Percentiles rank a stretch among this genome's conserved stretches.
Evolutionary conservation across 2,113 vertebrate genomes (phyloP).

Genomic region (Ctenodactylus gundi): DNA sequence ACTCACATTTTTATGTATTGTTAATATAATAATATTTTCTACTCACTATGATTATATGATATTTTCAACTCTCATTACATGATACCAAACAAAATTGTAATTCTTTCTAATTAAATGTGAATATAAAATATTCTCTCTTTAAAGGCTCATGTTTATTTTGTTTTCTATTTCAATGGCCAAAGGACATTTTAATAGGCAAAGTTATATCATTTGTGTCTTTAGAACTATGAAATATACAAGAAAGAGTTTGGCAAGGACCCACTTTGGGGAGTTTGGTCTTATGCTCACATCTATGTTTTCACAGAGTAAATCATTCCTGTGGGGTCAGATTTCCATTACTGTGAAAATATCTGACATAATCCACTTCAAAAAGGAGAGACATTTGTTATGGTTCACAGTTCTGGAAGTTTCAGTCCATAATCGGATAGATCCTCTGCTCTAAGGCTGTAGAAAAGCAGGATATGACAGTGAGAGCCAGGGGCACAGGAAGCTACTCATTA

Average conservation of each 20-base stretch:
- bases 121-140: not conserved
- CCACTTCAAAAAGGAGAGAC: not conserved
- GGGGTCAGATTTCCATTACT: not conserved
- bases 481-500: too few species aligned
- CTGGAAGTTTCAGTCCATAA: not conserved
- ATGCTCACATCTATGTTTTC: not conserved
- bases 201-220: not conserved
- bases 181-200: not conserved
- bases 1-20: not conserved
- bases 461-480: accelerated
- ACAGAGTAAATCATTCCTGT: not conserved
- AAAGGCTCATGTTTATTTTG: not conserved
- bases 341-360: not conserved
- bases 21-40: not conserved
- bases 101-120: not conserved
- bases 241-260: not conserved
- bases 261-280: not conserved
- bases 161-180: not conserved
- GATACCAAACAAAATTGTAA: not conserved
- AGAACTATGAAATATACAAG: not conserved
- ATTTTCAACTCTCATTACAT: not conserved
- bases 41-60: not conserved
- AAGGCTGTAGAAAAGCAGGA: too few species aligned
- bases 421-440: not conserved
- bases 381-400: too few species aligned